Percentiles rank a stretch among this genome's conserved stretches.
Conservation (phyloP, 2,797 vertebrate genomes). For the Poeciliopsis presidionis region DNA sequence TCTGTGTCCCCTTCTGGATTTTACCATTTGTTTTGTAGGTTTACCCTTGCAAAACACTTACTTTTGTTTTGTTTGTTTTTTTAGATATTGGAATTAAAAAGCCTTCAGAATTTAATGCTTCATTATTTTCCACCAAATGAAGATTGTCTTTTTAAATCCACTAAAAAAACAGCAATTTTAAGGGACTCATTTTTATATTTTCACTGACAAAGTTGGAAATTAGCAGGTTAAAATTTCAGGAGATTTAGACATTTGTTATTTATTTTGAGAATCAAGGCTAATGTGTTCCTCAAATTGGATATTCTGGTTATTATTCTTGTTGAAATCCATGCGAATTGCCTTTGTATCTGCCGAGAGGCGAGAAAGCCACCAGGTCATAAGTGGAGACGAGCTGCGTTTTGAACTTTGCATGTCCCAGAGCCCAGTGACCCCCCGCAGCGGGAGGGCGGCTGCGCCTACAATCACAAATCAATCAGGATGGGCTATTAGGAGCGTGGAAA, state of each 20-base stretch:
- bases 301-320: background rate
- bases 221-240: background rate
- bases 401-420: conserved; percentile 11
- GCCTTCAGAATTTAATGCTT: background rate
- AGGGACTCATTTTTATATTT: background rate
- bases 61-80: background rate
- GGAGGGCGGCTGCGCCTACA: background rate
- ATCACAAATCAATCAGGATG: conserved; percentile 2
- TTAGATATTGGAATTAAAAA: background rate
- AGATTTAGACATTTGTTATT: background rate
- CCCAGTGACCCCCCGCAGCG: background rate
- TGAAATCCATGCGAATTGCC: background rate
- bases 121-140: background rate
- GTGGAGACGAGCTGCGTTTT: conserved; percentile 7
- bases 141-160: background rate
- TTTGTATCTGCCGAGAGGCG: background rate
- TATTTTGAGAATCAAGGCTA: background rate
- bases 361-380: background rate
- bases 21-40: background rate
- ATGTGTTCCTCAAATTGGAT: too few species aligned
- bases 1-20: background rate
- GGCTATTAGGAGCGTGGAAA: conserved; percentile 1
- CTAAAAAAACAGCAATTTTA: background rate
- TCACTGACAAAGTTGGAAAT: background rate
- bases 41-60: background rate